Percentiles rank a stretch among this genome's conserved stretches.
phyloP scores from a whole-genome alignment of 2,113 vertebrate species.

The Gasterosteus nipponicus region DNA sequence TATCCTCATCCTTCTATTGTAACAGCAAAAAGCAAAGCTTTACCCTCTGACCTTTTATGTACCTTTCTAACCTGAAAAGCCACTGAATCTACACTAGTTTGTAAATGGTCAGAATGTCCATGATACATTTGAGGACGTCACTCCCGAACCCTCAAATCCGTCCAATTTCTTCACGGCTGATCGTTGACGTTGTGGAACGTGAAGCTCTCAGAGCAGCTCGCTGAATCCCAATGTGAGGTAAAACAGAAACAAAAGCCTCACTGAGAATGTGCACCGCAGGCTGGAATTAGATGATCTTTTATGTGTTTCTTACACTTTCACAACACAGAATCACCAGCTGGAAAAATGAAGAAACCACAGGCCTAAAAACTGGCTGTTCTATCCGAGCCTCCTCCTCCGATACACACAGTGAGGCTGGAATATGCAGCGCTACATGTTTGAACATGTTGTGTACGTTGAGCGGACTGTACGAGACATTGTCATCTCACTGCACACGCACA shows the following conservation, averaged over 20 bases:
- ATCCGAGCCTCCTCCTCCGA: neutral
- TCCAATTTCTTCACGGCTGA: neutral
- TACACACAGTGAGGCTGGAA: neutral
- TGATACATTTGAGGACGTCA: neutral
- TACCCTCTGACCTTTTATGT: conserved; percentile 14
- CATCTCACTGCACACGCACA: neutral
- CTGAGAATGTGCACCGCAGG: neutral
- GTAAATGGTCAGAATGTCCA: conserved; percentile 11
- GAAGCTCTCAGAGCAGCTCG: neutral
- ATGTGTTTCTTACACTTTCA: neutral
- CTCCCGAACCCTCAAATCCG: neutral
- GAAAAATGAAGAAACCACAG: neutral
- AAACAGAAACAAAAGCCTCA: neutral
- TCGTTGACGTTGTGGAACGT: conserved; percentile 3
- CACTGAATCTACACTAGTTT: neutral
- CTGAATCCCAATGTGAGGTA: neutral
- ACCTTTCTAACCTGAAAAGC: neutral
- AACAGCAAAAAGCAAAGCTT: conserved; percentile 38
- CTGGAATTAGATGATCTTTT: neutral
- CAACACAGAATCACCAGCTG: neutral
- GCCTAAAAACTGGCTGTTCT: neutral
- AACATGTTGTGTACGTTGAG: neutral
- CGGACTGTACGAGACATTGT: conserved; percentile 4
- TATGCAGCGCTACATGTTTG: conserved; percentile 15
- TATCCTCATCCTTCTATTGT: conserved; percentile 27